Base-by-base conservation (phyloP, 2,797 vertebrate genomes). In the Alectoris magna region DNA sequence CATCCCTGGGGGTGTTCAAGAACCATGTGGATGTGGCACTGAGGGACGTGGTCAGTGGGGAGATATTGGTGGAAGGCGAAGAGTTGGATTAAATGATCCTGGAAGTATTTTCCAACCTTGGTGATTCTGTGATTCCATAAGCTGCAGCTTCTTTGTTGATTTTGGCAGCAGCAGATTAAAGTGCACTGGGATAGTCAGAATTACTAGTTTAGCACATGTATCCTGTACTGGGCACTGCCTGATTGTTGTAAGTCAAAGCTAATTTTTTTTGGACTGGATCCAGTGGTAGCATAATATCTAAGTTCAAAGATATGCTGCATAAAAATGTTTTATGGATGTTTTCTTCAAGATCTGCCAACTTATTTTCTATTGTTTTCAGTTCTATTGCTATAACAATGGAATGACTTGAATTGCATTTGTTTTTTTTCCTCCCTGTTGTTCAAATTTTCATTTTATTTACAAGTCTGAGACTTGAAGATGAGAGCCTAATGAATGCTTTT, bases 401-500 rank as follows among this genome's bases (percentile, higher is more conserved):
- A 75, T 90, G 72, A 94, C 93, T 94, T 89, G 89, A 95, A 95
- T 91, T 95, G 88, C 63, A 58, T 91, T 94, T 95, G 72, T 29
- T 75, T 93, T 94, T 83, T 64, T 9, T 53, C 10, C 68, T 79
- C 48, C 46, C 27, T 91, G 80, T 91, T 93, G 89, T 91, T 94
- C 1, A 1, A 64, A 84, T 95, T 93, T 94, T 96, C 78, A 89
- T 88, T 96, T 90, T 96, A 97, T 97, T 97, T 96, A 94, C 87
- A 92, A 91, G 83, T 92, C 78, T 87, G 88, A 94, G 83, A 26
- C 93, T 91, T 85, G 67, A 84, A 93, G 89, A 92, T 94, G 96
- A 95, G 89, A 95, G 84, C 64, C 72, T 97, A 96, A 97, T 96
- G 93, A 97, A 95, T 84, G 84, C 90, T 92, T 96, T 95, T 91